Conservation (phyloP, 1,140 invertebrate genomes). For the Leptinotarsa texana region DNA sequence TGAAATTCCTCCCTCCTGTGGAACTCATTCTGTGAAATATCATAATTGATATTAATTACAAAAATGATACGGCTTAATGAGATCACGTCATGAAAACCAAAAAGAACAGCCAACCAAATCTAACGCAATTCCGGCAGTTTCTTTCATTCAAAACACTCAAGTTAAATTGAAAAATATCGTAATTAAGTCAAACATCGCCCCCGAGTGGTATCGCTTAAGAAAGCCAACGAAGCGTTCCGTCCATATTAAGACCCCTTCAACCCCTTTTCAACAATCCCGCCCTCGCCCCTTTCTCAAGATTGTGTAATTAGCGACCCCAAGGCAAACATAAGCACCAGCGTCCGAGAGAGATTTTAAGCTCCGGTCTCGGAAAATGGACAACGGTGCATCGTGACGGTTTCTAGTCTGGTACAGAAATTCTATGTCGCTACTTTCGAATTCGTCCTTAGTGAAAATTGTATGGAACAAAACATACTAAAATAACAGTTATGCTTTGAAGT, state of each 20-base stretch:
- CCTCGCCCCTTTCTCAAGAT: conserved; percentile 45
- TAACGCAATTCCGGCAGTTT: neutral
- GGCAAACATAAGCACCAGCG: conserved; percentile 44
- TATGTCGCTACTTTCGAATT: too few relatives aligned
- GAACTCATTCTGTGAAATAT: too few relatives aligned
- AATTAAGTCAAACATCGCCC: conserved; percentile 40
- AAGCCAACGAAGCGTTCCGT: conserved; percentile 46
- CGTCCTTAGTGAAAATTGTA: too few relatives aligned
- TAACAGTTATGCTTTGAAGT: too few relatives aligned
- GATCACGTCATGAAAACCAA: neutral
- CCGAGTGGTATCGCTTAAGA: conserved; percentile 38
- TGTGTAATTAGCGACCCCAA: conserved; percentile 48
- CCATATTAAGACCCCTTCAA: conserved; percentile 13
- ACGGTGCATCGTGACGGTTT: neutral
- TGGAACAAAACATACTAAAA: too few relatives aligned
- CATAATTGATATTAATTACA: neutral
- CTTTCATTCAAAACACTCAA: conserved; percentile 6
- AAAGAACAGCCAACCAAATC: conserved; percentile 2
- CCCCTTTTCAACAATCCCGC: neutral
- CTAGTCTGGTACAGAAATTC: too few relatives aligned
- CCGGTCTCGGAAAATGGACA: neutral
- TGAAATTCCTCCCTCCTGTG: too few relatives aligned
- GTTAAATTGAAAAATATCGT: conserved; percentile 14
- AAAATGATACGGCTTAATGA: neutral
- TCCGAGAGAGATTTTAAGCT: conserved; percentile 24